Conservation (phyloP, 35 echinoderm and acorn worm genomes). For the Strongylocentrotus purpuratus region DNA sequence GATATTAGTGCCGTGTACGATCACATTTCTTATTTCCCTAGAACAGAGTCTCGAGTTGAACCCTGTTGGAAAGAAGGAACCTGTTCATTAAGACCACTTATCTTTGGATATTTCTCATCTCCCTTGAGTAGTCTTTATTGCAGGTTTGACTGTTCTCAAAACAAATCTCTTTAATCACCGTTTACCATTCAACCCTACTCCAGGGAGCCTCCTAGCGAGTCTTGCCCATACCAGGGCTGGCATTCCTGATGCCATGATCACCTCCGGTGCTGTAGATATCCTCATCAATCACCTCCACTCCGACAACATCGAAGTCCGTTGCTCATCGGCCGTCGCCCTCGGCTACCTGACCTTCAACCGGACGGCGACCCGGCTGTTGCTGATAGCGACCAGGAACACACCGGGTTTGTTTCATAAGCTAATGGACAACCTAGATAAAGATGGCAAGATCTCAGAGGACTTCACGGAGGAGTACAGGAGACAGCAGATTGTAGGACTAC, state of each 20-base stretch:
- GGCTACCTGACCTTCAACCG: constrained; percentile 95
- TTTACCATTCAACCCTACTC: background rate
- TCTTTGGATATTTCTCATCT: no score
- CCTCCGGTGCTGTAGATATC: constrained; percentile 81
- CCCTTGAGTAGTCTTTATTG: no score
- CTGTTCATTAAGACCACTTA: no score
- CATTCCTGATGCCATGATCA: constrained; percentile 92
- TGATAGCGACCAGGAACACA: constrained; percentile 74
- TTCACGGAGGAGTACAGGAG: constrained; percentile 88
- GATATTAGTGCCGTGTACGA: no score
- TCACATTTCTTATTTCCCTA: no score
- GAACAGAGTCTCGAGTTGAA: no score
- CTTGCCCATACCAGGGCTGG: constrained; percentile 96
- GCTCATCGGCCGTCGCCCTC: constrained; percentile 77
- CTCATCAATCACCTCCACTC: constrained; percentile 86
- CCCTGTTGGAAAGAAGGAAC: background rate
- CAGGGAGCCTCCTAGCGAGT: constrained; percentile 86
- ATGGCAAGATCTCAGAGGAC: constrained; percentile 91
- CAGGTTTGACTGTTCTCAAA: no score
- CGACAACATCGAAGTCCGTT: constrained; percentile 67
- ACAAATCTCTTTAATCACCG: no score
- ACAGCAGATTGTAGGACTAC: constrained; percentile 82
- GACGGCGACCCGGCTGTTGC: constrained; percentile 73
- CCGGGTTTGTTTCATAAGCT: constrained; percentile 83
- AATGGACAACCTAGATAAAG: constrained; percentile 90